Evolutionary conservation across 2,113 vertebrate genomes (phyloP), one percentile per base, ranked within the genome.

Genomic region (Poicephalus gulielmi): DNA sequence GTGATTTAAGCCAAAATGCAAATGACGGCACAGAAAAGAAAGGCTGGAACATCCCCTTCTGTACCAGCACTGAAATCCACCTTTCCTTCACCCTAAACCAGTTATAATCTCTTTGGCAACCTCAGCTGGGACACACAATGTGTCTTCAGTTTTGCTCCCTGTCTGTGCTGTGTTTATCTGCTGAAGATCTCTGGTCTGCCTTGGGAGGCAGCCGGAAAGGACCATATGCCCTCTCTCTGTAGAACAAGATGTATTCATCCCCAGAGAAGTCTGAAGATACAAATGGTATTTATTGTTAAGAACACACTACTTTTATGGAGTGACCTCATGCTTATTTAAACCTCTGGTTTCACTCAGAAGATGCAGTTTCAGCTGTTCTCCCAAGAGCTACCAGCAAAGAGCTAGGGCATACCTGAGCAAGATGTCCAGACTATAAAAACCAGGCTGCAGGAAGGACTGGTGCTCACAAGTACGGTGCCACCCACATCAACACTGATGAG

Each of bases 221-320:
- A 43, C 37, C 55, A n/a, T 0, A 7, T 1, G 28, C 2, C 5
- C 30, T 44, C 50, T 39, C 66, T 28, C 49, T 0, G 0, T 7
- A 37, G 27, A 82, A 63, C 11, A 39, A 22, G 9, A 44, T 1
- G 16, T 7, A 7, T 25, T 37, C 15, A 30, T 14, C 15, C 41
- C 47, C 49, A n/a, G 31, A 7, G 25, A 33, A 39, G 64, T 17
- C 70, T 59, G 43, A 59, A 39, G 77, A 70, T 10, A 50, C 63
- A 64, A 76, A 9, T 4, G 11, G 43, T 18, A 50, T 75, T 86
- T 55, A 43, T 10, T 55, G 31, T 27, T 53, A 16, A 60, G 62
- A 75, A 81, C 3, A 13, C 1, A 11, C 22, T 3, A 17, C 47
- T 62, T 47, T 43, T 43, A 37, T 4, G 25, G 52, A 47, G 63